Evolutionary conservation across 2,113 vertebrate species (phyloP), one percentile per base, ranked within the genome.

Genomic region (Nicator chloris): DNA sequence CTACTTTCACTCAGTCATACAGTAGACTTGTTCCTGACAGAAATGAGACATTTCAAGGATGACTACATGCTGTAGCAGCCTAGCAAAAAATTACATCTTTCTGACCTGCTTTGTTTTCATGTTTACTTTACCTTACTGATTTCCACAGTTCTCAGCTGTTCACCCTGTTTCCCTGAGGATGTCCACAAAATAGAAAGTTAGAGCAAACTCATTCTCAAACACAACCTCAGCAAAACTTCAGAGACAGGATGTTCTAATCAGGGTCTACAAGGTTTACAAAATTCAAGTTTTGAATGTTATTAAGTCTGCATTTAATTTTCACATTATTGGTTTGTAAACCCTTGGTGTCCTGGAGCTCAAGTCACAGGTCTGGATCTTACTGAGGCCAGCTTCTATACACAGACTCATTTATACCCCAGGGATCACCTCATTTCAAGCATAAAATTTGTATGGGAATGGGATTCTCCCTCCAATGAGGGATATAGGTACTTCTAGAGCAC

Each of bases 11-110:
- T 91, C 77, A 56, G 73, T 85, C 50, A 63, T 80, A 87, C 78
- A 92, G 73, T 80, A 94, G 78, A 82, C 42, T 90, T 90, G 89
- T 31, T 94, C 91, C 86, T 77, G 75, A 92, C 75, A 96, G 78
- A 94, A 95, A 82, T 61, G 45, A 92, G 78, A 80, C 70, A 82
- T 91, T 95, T 93, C 78, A 95, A 87, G 94, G 91, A 50, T 95
- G 89, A 95, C 85, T 89, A 87, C 89, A 69, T 85, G 73, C 70
- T 87, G 44, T 16, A 80, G 91, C 91, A 93, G 37, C 93, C 78
- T 89, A 87, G 86, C 81, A 96, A 73, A 89, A 92, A 95, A 91
- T 92, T 70, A 17, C 50, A 80, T 90, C 81, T 92, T 91, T 96
- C 86, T 96, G 81, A 78, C 78, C 45, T 82, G 70, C 82, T 80